Evolutionary conservation across 2,797 vertebrate species (phyloP), one percentile per base, ranked within the genome.

Genomic region (Gymnoscopelus microlampas): DNA sequence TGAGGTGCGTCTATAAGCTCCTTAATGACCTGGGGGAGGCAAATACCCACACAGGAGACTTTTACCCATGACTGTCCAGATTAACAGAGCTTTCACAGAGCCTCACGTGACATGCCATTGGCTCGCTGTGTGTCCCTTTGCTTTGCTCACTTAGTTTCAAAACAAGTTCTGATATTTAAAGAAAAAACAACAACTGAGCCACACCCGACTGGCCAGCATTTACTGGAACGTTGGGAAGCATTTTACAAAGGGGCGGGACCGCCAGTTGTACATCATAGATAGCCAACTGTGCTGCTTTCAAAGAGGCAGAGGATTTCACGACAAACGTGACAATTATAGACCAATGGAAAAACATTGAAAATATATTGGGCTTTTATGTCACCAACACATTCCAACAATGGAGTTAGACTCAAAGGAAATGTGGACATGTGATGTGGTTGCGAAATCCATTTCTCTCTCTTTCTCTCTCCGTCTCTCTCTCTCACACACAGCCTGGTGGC

Each of bases 1-100:
- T 76, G 79, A 88, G 76, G 71, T 70, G 48, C 4, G 44, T 14
- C 53, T 79, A 75, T 76, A 78, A 81, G 81, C 63, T 68, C 49
- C 32, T 65, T 79, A 85, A 79, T 63, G 49, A 83, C 77, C 71
- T 62, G 54, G 47, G 64, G 73, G 74, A 71, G 68, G 63, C n/a
- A 61, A 12, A n/a, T 0, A n/a, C 23, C 70, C 70, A 48, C 70
- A 23, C 70, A 23, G 63, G 58, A 74, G 71, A 32, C 59, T 68
- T 69, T 53, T 65, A 79, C 79, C 72, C 65, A 63, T 12, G 26
- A 68, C n/a, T 14, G 60, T 63, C 60, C 70, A 65, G 64, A 75
- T 83, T 81, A 73, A 82, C n/a, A 51, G 39, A 70, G 62, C 32
- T 50, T 66, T 69, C 74, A 73, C 7, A 62, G 73, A 8, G 39